Percentiles rank a stretch among this genome's conserved stretches.
Evolutionary conservation across 2,797 vertebrate species (phyloP).

Genomic region (Mareca penelope): DNA sequence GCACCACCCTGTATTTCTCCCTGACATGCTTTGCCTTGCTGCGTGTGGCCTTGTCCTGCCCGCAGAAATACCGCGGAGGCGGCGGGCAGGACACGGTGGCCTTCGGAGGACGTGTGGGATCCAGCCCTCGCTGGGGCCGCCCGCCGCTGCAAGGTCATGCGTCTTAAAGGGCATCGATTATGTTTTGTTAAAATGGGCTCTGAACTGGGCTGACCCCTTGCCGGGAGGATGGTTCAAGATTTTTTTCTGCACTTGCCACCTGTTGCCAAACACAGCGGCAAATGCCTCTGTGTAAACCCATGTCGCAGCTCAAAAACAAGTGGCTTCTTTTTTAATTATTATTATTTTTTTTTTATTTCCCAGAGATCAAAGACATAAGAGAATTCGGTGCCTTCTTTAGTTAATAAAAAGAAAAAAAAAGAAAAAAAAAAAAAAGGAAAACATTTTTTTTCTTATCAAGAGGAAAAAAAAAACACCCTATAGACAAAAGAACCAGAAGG

Average conservation of each 20-base stretch:
- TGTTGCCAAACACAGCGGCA: slow-evolving; percentile 42
- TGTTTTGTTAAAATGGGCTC: slow-evolving; percentile 22
- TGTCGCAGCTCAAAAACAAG: neutral
- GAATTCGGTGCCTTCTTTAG: neutral
- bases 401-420: neutral
- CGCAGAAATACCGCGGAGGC: accelerated
- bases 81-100: neutral
- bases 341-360: neutral
- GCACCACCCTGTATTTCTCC: neutral
- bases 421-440: neutral
- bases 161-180: neutral
- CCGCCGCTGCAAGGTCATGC: neutral
- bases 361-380: neutral
- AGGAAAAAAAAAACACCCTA: neutral
- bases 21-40: neutral
- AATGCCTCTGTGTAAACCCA: neutral
- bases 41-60: neutral
- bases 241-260: slow-evolving; percentile 10
- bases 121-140: accelerated
- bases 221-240: neutral
- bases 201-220: neutral
- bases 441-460: slow-evolving; percentile 50
- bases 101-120: accelerated
- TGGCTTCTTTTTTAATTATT: neutral
- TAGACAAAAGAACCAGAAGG: slow-evolving; percentile 78